Base-by-base conservation (phyloP, 2,888 invertebrate species). In the Marronus borbonicus region DNA sequence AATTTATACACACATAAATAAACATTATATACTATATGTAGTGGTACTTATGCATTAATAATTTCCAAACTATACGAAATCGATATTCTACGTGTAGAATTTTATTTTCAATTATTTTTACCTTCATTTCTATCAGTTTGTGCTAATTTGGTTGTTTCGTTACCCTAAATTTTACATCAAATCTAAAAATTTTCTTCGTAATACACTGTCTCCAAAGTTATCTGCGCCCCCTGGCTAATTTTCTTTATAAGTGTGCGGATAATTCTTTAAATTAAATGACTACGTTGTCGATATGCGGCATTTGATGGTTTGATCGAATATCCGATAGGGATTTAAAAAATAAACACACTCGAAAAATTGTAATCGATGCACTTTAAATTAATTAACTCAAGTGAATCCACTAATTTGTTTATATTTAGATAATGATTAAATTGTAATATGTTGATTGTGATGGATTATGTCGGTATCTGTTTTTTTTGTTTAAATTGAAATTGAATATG, bases 341-440 rank as follows among this genome's bases (percentile, higher is more conserved):
- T 2, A 44, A 44, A 44, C 44, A 12, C 12, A 44, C 44, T 44
- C 44, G 44, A 44, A 17, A 58, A 20, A 58, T 8, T 58, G 24
- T 58, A 58, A 55, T 55, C n/a, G n/a, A 55, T 55, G 17, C 20
- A 55, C 55, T 55, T 17, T 20, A 55, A 20, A 17, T 24, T n/a
- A 20, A 55, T 55, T 55, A 55, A 55, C 17, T 55, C 55, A 55
- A 55, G 55, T 55, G 55, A 55, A 20, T 55, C 20, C 8, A 55
- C 55, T 55, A 55, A 55, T 55, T 55, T 55, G 14, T 55, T 20
- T 20, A 55, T 55, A 55, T 55, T 55, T 55, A 55, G 8, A 17
- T 17, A 55, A 5, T 55, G 4, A 55, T 55, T 55, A 55, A 20
- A 10, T 20, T 20, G 20, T 20, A 20, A 55, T 7, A 4, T 55